Conservation (phyloP, 2,888 invertebrate genomes). For the Coleophora deauratella region DNA sequence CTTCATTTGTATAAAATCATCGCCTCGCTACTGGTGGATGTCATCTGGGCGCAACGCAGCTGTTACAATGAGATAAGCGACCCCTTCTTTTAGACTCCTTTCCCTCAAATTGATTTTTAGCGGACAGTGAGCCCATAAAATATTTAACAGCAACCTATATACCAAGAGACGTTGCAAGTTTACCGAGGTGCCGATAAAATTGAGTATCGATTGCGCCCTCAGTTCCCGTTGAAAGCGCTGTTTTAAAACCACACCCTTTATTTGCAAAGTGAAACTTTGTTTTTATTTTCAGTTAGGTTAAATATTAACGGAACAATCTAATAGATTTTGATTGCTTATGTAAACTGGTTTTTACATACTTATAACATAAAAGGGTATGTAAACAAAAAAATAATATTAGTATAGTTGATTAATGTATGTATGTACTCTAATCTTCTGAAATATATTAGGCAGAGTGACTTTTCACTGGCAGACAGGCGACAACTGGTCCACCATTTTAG, state of each 20-base stretch:
- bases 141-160: constrained; percentile 39
- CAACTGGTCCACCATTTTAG: too few species aligned
- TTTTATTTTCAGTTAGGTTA: background rate
- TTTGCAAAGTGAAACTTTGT: background rate
- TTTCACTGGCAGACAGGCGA: too few species aligned
- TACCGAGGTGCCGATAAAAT: constrained; percentile 26
- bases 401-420: too few species aligned
- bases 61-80: constrained; percentile 53
- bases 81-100: constrained; percentile 52
- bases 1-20: constrained; percentile 18
- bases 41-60: constrained; percentile 51
- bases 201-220: constrained; percentile 22
- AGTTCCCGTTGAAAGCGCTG: constrained; percentile 13
- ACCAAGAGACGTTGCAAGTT: constrained; percentile 32
- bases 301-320: too few species aligned
- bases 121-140: constrained; percentile 43
- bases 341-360: too few species aligned
- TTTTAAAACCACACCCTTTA: constrained; percentile 9
- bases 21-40: constrained; percentile 17
- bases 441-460: too few species aligned
- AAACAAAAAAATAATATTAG: too few species aligned
- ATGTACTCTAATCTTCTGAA: too few species aligned
- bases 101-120: constrained; percentile 58
- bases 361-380: too few species aligned
- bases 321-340: too few species aligned